Evolutionary conservation across 2,888 invertebrate species (phyloP).

Genomic region (Aleiodes leptofemur): DNA sequence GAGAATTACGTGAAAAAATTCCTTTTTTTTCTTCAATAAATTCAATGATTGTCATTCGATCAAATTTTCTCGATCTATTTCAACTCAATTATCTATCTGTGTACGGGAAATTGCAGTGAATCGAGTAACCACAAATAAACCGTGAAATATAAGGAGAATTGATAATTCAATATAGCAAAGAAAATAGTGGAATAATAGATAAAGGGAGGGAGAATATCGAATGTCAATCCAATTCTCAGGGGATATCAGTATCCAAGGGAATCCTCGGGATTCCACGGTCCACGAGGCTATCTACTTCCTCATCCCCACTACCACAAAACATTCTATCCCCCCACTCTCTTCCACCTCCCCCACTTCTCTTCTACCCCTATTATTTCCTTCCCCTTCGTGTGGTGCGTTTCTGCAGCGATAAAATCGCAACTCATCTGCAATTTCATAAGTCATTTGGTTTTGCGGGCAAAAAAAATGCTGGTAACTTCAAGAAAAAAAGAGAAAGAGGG

Average conservation of each 20-base stretch:
- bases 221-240: constrained; percentile 53
- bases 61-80: too few species aligned
- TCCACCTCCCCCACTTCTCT: neutral
- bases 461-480: neutral
- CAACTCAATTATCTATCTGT: too few species aligned
- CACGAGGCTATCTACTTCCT: neutral
- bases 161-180: neutral
- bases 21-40: too few species aligned
- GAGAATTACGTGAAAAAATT: too few species aligned
- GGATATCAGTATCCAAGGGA: constrained; percentile 44
- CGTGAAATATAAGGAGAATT: neutral
- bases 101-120: too few species aligned
- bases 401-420: constrained; percentile 23
- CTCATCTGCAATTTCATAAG: neutral
- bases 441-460: too few species aligned
- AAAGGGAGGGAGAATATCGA: constrained; percentile 44
- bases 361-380: neutral
- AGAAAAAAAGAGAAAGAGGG: neutral
- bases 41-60: too few species aligned
- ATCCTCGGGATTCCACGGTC: constrained; percentile 6
- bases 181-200: constrained; percentile 46
- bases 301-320: neutral
- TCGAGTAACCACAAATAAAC: neutral
- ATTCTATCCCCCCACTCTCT: neutral
- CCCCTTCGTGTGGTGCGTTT: neutral